Conservation (phyloP, 2,797 vertebrate species). For the Pseudomugil gertrudae region DNA sequence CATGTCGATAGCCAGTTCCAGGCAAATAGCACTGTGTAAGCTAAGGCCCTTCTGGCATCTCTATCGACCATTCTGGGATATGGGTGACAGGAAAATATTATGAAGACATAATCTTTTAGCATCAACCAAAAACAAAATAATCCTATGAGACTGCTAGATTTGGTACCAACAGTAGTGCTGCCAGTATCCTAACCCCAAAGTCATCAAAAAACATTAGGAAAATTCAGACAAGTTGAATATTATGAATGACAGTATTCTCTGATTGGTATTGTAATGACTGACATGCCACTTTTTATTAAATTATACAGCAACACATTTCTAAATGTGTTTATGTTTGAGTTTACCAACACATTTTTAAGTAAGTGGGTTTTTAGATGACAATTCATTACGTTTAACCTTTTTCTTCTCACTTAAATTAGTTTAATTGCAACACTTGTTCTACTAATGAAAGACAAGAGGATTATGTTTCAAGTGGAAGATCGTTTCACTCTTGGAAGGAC, state of each 20-base stretch:
- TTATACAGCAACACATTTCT: not conserved
- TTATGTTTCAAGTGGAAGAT: conserved; percentile 1
- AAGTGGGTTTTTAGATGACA: not conserved
- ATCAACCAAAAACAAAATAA: conserved; percentile 45
- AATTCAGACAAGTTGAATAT: not conserved
- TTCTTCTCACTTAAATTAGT: conserved; percentile 9
- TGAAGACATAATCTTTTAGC: conserved; percentile 36
- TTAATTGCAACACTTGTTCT: conserved; percentile 5
- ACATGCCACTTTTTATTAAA: not conserved
- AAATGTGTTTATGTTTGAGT: not conserved
- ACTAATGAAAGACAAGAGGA: conserved; percentile 3
- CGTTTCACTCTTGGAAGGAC: not conserved
- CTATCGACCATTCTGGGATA: conserved; percentile 40
- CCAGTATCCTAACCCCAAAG: not conserved
- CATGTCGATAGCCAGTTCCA: conserved; percentile 65
- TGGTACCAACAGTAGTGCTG: not conserved
- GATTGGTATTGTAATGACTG: not conserved
- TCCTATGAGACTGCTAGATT: conserved; percentile 24
- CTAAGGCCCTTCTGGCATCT: conserved; percentile 61
- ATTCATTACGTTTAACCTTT: not conserved
- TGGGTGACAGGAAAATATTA: conserved; percentile 50
- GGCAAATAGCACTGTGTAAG: conserved; percentile 71
- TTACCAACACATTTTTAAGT: not conserved
- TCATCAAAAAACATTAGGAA: not conserved
- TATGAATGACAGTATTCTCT: not conserved